phyloP scores from a whole-genome alignment of 2,113 vertebrate genomes.

The Sander lucioperca region DNA sequence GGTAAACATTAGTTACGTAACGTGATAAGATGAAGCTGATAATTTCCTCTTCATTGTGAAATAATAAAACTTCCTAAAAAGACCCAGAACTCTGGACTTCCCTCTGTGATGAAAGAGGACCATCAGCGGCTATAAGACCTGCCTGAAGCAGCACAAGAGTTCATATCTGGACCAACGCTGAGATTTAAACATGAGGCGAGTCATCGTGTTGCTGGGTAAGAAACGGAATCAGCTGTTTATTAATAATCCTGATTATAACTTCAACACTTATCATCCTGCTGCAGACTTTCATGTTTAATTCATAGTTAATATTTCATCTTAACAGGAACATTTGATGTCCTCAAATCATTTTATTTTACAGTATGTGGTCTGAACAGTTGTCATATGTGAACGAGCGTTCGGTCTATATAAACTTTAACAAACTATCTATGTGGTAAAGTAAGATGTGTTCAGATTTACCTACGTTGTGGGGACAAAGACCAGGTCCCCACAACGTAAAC shows the following conservation, averaged over 20 bases:
- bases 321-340: too few relatives aligned
- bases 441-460: not conserved
- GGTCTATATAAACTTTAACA: too few relatives aligned
- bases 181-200: constrained; percentile 35
- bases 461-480: not conserved
- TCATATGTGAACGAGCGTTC: too few relatives aligned
- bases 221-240: not conserved
- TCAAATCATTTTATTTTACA: too few relatives aligned
- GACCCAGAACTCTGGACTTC: not conserved
- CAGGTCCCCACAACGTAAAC: not conserved
- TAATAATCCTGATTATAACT: too few relatives aligned
- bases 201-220: constrained; percentile 52
- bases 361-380: too few relatives aligned
- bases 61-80: not conserved
- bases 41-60: not conserved
- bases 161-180: not conserved
- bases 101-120: not conserved
- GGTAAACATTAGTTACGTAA: not conserved
- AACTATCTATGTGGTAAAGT: not conserved
- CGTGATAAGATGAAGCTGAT: not conserved
- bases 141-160: too few relatives aligned
- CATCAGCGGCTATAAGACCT: not conserved
- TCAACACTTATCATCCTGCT: too few relatives aligned
- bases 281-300: not conserved
- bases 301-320: too few relatives aligned